phyloP scores from a whole-genome alignment of 1,140 invertebrate genomes.

The Sarcophaga peregrina region DNA sequence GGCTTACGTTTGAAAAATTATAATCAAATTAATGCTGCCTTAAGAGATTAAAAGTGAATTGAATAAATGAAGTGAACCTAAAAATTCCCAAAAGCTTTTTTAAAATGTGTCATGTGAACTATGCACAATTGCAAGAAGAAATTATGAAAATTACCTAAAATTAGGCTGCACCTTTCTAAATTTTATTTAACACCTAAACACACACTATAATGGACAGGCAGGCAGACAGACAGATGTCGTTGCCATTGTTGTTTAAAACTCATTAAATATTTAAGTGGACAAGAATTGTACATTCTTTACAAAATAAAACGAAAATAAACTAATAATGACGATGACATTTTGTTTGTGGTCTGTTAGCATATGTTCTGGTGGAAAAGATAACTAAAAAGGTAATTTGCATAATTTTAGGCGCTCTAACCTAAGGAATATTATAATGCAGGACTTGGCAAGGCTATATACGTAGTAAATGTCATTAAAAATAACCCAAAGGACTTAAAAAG shows the following conservation, averaged over 20 bases:
- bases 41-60: no score
- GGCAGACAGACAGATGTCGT: neutral
- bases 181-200: neutral
- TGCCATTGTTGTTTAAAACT: neutral
- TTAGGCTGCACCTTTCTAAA: constrained; percentile 3
- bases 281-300: neutral
- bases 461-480: neutral
- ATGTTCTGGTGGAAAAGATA: constrained; percentile 7
- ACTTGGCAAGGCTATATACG: neutral
- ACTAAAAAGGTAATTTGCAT: constrained; percentile 35
- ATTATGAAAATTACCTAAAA: neutral
- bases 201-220: no score
- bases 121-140: no score
- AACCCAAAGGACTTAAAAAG: constrained; percentile 29
- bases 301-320: neutral
- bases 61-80: no score
- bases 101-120: no score
- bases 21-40: no score
- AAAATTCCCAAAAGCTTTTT: no score
- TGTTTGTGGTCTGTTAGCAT: neutral
- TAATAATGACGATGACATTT: constrained; percentile 34
- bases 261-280: neutral
- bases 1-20: no score
- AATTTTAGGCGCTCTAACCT: constrained; percentile 31
- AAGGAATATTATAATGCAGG: neutral